phyloP scores from a whole-genome alignment of 2,113 vertebrate species.

The Trachemys scripta region DNA sequence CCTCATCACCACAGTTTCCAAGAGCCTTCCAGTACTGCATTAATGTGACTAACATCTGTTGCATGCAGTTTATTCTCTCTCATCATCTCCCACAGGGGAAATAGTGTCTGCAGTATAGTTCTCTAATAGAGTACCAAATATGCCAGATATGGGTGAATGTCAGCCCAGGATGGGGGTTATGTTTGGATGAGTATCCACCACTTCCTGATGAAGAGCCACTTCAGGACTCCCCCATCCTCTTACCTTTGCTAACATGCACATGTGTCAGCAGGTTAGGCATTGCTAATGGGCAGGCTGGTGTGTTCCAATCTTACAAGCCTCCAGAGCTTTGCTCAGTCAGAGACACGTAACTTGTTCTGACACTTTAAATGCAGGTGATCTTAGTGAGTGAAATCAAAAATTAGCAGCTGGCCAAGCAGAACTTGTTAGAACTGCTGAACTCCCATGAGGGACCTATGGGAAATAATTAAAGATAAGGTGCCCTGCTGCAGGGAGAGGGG shows the following conservation, averaged over 20 bases:
- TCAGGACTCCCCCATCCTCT: background rate
- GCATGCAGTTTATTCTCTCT: background rate
- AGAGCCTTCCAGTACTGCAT: background rate
- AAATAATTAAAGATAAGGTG: too few relatives aligned
- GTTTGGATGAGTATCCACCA: background rate
- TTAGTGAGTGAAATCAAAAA: background rate
- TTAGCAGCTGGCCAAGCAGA: background rate
- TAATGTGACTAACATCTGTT: background rate
- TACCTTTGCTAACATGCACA: background rate
- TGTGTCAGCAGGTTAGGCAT: background rate
- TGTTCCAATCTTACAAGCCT: background rate
- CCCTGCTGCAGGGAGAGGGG: background rate
- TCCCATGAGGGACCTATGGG: background rate
- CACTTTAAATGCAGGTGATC: background rate
- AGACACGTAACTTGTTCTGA: background rate
- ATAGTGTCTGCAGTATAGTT: background rate
- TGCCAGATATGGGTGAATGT: background rate
- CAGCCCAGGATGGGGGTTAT: background rate
- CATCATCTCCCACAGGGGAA: too few relatives aligned
- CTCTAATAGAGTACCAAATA: background rate
- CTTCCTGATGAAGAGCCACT: background rate
- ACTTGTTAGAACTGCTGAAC: background rate
- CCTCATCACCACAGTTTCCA: background rate
- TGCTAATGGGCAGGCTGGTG: background rate
- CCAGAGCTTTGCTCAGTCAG: background rate